Conservation (phyloP, 2,797 vertebrate species). For the Sorex maritimensis region DNA sequence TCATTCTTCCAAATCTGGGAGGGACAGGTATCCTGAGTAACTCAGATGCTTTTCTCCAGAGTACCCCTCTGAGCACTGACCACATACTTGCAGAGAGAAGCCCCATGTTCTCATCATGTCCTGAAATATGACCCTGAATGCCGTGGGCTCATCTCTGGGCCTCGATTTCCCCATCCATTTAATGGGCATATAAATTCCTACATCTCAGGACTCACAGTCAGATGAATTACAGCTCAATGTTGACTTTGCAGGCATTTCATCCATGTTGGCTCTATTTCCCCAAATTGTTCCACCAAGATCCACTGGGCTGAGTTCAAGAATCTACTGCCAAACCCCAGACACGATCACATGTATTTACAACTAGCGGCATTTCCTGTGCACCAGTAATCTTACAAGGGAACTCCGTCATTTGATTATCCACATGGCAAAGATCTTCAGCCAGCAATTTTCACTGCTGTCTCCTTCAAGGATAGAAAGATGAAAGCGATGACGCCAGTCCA, state of each 20-base stretch:
- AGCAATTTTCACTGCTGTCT: rapidly evolving
- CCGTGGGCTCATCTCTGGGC: neutral
- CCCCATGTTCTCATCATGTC: neutral
- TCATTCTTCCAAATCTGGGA: neutral
- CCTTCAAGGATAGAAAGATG: too few relatives aligned
- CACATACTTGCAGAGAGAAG: neutral
- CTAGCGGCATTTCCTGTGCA: neutral
- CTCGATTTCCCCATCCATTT: neutral
- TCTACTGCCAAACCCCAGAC: neutral
- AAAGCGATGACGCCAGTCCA: rapidly evolving
- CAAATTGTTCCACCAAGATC: neutral
- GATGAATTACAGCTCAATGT: rapidly evolving
- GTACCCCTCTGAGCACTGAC: neutral
- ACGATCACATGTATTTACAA: rapidly evolving
- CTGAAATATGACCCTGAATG: neutral
- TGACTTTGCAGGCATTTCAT: rapidly evolving
- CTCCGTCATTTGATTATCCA: neutral
- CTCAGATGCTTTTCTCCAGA: neutral
- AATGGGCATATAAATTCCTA: neutral
- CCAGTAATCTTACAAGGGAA: rapidly evolving
- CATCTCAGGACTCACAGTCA: neutral
- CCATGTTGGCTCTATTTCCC: neutral
- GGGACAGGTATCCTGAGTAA: neutral
- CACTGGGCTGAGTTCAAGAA: neutral
- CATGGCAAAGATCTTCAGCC: neutral